Conservation (phyloP, 2,797 vertebrate species). For the Simalia tracyae region DNA sequence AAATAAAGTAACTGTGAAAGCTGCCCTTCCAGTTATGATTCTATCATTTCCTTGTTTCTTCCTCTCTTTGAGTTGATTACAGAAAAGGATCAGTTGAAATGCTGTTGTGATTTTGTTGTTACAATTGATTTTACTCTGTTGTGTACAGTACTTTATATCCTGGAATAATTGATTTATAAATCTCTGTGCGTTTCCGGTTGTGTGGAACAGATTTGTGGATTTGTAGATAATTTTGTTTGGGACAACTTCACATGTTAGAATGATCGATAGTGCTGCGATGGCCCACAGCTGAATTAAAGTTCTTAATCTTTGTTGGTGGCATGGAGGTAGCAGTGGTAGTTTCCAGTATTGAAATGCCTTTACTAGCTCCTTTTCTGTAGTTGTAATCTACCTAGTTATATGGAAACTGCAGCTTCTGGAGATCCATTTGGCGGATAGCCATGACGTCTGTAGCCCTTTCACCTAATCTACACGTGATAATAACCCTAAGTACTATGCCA, state of each 20-base stretch:
- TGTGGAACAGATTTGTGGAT: not conserved
- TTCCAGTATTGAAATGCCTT: not conserved
- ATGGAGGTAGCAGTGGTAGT: not conserved
- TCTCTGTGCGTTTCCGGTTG: not conserved
- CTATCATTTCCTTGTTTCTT: not conserved
- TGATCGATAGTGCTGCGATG: not conserved
- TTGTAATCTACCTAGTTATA: not conserved
- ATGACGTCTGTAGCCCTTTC: not conserved
- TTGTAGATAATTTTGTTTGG: not conserved
- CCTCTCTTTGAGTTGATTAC: not conserved
- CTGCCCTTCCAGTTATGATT: not conserved
- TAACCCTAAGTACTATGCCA: not conserved
- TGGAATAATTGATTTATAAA: not conserved
- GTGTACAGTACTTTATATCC: not conserved
- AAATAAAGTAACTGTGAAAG: not conserved
- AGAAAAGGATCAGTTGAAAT: not conserved
- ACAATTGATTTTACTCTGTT: not conserved
- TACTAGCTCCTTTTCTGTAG: not conserved
- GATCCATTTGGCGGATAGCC: not conserved
- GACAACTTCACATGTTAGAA: not conserved
- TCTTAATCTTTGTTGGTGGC: not conserved
- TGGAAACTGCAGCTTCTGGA: not conserved
- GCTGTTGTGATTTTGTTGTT: not conserved
- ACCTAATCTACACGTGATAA: not conserved
- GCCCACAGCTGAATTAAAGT: not conserved